Evolutionary conservation across 2,888 invertebrate genomes (phyloP), one percentile per base, ranked within the genome.

Genomic region (Cephus sareptanus): DNA sequence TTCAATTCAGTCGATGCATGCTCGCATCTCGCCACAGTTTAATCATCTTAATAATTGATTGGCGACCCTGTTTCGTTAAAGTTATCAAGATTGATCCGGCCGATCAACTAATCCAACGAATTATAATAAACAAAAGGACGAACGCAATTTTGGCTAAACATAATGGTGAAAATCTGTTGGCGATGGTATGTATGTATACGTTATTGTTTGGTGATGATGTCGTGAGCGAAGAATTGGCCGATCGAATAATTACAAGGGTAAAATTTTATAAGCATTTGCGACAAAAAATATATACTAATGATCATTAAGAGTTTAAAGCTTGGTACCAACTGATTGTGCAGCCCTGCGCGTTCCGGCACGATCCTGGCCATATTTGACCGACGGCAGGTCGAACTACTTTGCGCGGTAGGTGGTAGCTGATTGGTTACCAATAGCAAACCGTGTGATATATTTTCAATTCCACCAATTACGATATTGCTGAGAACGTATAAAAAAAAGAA

Each of bases 61-160:
- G 88, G 87, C 90, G 90, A 91, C 91, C 91, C 91, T 91, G 91
- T 91, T 90, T 90, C 88, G 89, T 91, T 90, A 89, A 89, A 85
- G 84, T 86, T 87, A 87, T 88, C 86, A 88, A 86, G 82, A 84
- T 78, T 85, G 85, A 85, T 85, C 81, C 85, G 71, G 81, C 80
- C 80, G 78, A 33, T 71, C 31, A 34, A 31, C 4, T 2, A 56
- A 56, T 56, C 0, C 9, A 56, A 6, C 1, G 0, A 23, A 56
- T 56, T 56, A 56, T 23, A 23, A 56, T 2, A 56, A 23, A 56
- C 1, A 56, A 56, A 56, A 9, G 23, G 56, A 2, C 9, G 56
- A 56, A 56, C 23, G 23, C 2, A 56, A 56, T 56, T 23, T 56
- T 2, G 56, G 9, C 23, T 23, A 23, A 56, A 56, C 23, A 56